phyloP scores from a whole-genome alignment of 1,140 invertebrate species.

The Steinernema khuongi region DNA sequence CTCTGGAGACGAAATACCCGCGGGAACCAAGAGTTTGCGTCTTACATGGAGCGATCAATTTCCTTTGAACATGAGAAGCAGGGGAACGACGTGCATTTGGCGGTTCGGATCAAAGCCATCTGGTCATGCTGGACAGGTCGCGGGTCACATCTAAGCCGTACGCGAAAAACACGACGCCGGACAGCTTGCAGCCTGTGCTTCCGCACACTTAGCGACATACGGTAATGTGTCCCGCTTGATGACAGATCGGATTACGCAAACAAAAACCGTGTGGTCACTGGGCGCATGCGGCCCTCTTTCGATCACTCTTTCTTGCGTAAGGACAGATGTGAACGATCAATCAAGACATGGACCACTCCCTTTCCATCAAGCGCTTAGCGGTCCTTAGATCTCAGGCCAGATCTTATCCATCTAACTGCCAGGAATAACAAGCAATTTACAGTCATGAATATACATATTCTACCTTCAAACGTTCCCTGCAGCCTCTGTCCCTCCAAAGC shows the following conservation, averaged over 20 bases:
- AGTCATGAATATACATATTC: too few relatives aligned
- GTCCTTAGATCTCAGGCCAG: background rate
- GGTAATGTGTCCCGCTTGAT: background rate
- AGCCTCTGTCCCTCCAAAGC: too few relatives aligned
- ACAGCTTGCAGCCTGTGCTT: background rate
- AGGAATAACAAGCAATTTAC: too few relatives aligned
- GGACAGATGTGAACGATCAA: background rate
- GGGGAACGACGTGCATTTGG: background rate
- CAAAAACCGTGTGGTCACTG: background rate
- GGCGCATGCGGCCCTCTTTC: background rate
- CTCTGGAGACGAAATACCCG: background rate
- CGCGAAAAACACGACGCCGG: background rate
- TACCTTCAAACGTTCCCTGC: too few relatives aligned
- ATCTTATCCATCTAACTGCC: background rate
- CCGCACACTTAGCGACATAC: background rate
- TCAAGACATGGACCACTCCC: background rate
- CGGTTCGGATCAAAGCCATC: conserved; percentile 4
- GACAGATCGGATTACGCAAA: background rate
- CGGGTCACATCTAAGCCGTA: background rate
- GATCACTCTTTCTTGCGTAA: background rate
- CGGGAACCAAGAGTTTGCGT: background rate
- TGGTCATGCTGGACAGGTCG: background rate
- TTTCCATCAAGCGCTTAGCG: background rate
- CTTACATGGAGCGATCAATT: background rate
- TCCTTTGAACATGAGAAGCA: background rate